phyloP scores from a whole-genome alignment of 2,113 vertebrate species.

The Synodontis membranacea region DNA sequence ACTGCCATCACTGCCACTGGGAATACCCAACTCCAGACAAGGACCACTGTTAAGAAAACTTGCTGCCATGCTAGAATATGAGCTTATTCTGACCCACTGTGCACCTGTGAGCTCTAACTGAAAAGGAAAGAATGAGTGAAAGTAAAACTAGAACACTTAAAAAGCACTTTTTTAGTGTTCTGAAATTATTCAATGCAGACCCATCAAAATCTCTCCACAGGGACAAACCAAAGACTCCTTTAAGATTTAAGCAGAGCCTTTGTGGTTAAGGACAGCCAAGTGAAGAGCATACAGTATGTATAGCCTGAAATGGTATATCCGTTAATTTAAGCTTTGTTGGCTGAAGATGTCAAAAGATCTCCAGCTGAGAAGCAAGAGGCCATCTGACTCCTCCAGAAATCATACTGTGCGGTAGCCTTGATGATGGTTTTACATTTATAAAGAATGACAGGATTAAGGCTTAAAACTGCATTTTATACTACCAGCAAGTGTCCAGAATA shows the following conservation, averaged over 20 bases:
- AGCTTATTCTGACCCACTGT: background rate
- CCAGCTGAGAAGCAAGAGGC: background rate
- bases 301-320: background rate
- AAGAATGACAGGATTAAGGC: background rate
- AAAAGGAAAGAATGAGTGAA: background rate
- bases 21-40: background rate
- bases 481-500: background rate
- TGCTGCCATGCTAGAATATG: background rate
- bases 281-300: conserved; percentile 1
- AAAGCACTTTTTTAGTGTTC: background rate
- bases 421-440: background rate
- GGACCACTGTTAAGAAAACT: background rate
- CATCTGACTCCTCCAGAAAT: conserved; percentile 10
- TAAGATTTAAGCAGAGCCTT: background rate
- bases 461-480: background rate
- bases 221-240: background rate
- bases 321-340: conserved; percentile 17
- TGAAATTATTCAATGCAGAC: background rate
- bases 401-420: background rate
- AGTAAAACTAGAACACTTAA: background rate
- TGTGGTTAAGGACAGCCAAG: background rate
- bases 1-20: background rate
- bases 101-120: background rate
- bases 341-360: conserved; percentile 22
- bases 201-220: background rate